These are phyloP conservation scores for Phenacoccus solenopsis DNA, from an alignment of 1,140 invertebrate species.

Conservation along the genomic window DNA sequence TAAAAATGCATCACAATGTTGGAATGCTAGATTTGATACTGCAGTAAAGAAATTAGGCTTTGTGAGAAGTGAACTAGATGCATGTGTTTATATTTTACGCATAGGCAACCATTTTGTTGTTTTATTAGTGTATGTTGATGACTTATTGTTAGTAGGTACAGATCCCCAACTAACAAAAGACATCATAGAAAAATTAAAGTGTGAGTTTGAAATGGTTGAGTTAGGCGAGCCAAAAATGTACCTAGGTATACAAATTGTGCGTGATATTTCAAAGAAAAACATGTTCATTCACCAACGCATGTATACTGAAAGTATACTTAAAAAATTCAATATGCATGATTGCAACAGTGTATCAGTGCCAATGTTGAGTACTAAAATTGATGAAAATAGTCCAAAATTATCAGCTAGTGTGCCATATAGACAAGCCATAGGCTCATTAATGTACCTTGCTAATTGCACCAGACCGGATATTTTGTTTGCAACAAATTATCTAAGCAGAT, in stretches of 20 bases:
- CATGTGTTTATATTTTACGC: no score
- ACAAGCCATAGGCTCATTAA: slow-evolving; percentile 31
- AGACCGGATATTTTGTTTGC: slow-evolving; percentile 34
- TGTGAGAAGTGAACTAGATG: no score
- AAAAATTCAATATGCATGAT: slow-evolving; percentile 32
- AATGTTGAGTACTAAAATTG: slow-evolving; percentile 30
- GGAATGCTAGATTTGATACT: no score
- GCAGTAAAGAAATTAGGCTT: no score
- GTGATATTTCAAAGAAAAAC: no score
- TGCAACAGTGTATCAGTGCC: slow-evolving; percentile 32
- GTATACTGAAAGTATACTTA: slow-evolving; percentile 28
- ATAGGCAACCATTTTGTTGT: no score
- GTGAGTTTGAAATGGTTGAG: slow-evolving; percentile 32
- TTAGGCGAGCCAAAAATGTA: slow-evolving; percentile 32
- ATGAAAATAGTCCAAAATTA: neutral
- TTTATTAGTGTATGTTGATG: no score
- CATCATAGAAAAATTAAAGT: slow-evolving; percentile 25
- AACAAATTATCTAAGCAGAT: slow-evolving; percentile 27
- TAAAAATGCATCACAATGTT: no score
- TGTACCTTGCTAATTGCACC: slow-evolving; percentile 31
- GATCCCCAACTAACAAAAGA: neutral
- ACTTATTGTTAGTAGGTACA: no score
- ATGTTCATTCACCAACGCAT: no score
- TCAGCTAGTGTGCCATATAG: slow-evolving; percentile 27
- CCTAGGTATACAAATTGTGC: slow-evolving; percentile 17